Evolutionary conservation across 2,797 vertebrate genomes (phyloP).

Genomic region (Enteromius treurensis): DNA sequence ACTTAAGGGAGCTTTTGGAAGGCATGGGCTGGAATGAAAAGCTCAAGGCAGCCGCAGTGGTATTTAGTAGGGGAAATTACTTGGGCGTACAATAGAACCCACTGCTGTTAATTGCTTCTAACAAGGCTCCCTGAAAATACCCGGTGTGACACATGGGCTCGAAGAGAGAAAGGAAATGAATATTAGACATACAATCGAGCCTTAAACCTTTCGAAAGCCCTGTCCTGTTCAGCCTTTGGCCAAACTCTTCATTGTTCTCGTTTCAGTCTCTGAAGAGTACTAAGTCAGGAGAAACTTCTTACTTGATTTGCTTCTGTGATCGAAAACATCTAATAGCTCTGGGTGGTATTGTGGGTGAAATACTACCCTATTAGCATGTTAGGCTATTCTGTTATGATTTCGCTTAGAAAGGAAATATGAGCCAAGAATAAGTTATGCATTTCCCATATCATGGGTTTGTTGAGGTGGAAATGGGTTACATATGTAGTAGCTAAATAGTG

Average conservation of each 20-base stretch:
- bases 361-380: slow-evolving; percentile 72
- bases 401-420: slow-evolving; percentile 66
- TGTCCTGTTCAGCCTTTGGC: slow-evolving; percentile 21
- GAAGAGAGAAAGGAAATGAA: slow-evolving; percentile 73
- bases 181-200: slow-evolving; percentile 27
- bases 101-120: slow-evolving; percentile 89
- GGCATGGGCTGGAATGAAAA: slow-evolving; percentile 80
- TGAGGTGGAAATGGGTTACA: slow-evolving; percentile 73
- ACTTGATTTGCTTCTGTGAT: slow-evolving; percentile 26
- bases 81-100: slow-evolving; percentile 85
- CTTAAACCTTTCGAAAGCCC: slow-evolving; percentile 26
- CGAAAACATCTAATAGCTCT: slow-evolving; percentile 59
- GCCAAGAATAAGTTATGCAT: slow-evolving; percentile 66
- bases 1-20: slow-evolving; percentile 78
- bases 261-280: background rate
- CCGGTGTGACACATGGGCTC: slow-evolving; percentile 78
- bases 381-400: slow-evolving; percentile 70
- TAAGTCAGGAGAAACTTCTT: slow-evolving; percentile 13
- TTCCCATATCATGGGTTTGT: slow-evolving; percentile 69
- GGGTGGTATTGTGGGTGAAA: slow-evolving; percentile 68
- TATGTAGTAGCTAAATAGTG: slow-evolving; percentile 63
- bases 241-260: background rate
- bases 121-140: slow-evolving; percentile 79
- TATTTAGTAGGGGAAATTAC: slow-evolving; percentile 91
- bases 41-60: slow-evolving; percentile 86